Conservation (phyloP, 2,797 vertebrate species). For the Otolemur crassicaudatus region DNA sequence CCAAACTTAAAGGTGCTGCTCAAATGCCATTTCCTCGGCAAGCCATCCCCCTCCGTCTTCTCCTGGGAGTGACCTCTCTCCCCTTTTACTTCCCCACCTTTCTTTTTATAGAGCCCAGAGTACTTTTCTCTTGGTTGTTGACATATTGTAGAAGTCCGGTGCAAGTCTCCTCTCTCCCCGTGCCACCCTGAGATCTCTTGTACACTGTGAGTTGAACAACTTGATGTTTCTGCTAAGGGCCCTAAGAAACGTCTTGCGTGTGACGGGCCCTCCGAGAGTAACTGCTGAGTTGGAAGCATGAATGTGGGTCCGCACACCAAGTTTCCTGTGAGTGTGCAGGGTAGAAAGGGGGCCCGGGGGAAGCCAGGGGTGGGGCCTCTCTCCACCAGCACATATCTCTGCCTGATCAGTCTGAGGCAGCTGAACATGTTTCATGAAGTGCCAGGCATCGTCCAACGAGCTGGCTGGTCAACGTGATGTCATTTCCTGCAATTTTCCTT, state of each 20-base stretch:
- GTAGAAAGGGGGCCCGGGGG: neutral
- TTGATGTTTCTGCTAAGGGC: neutral
- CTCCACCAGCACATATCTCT: fast-evolving
- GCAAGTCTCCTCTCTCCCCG: neutral
- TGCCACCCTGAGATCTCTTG: neutral
- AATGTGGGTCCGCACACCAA: neutral
- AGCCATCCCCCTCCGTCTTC: neutral
- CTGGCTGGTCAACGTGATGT: neutral
- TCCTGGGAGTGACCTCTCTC: neutral
- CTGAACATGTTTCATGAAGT: neutral
- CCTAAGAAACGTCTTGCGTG: neutral
- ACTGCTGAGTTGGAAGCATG: neutral
- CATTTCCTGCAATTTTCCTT: neutral
- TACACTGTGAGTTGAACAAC: neutral
- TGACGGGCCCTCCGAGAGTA: neutral
- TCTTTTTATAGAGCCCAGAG: neutral
- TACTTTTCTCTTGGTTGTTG: neutral
- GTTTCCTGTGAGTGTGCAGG: neutral
- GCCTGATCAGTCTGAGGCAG: neutral
- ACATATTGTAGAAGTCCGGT: neutral
- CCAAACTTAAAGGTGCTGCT: neutral
- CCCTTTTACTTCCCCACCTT: neutral
- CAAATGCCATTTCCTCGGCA: neutral
- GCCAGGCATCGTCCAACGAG: neutral
- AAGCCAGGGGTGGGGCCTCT: neutral